These are phyloP conservation scores for Donacobius atricapilla DNA, from an alignment of 2,113 vertebrate genomes.

Conservation along the genomic window DNA sequence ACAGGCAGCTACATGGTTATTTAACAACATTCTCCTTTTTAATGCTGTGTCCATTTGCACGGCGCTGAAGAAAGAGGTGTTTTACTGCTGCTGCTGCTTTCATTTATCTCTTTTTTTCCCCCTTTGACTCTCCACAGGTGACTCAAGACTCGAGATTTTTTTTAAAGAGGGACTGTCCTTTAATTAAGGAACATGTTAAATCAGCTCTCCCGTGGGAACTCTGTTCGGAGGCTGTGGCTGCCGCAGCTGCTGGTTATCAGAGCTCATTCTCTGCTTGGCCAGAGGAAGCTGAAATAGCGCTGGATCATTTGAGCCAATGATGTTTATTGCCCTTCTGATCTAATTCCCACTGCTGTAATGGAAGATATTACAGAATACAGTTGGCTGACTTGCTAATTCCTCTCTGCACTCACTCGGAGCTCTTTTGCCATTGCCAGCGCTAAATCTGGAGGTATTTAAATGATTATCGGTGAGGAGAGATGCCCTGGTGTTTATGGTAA, in stretches of 20 bases:
- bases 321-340: constrained; percentile 62
- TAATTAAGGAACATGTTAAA: constrained; percentile 48
- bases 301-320: constrained; percentile 49
- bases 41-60: background rate
- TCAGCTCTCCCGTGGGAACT: background rate
- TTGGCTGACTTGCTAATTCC: constrained; percentile 51
- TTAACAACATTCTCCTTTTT: background rate
- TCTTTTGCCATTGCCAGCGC: constrained; percentile 16
- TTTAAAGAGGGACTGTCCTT: constrained; percentile 26
- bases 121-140: background rate
- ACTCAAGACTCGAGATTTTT: background rate
- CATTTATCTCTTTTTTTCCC: background rate
- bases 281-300: constrained; percentile 25
- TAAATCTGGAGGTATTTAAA: constrained; percentile 66
- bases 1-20: background rate
- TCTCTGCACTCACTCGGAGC: constrained; percentile 19
- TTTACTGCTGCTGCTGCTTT: background rate
- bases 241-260: constrained; percentile 42
- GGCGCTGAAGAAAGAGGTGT: background rate
- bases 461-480: constrained; percentile 44
- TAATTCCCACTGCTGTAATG: constrained; percentile 54
- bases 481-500: constrained; percentile 55
- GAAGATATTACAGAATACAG: constrained; percentile 52
- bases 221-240: background rate
- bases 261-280: constrained; percentile 33